A percentile compares a stretch with the other conserved stretches of the same genome.
These are phyloP conservation scores for Arrhopalites spinosus DNA, from an alignment of 2,888 invertebrate genomes.

Conservation along the genomic window DNA sequence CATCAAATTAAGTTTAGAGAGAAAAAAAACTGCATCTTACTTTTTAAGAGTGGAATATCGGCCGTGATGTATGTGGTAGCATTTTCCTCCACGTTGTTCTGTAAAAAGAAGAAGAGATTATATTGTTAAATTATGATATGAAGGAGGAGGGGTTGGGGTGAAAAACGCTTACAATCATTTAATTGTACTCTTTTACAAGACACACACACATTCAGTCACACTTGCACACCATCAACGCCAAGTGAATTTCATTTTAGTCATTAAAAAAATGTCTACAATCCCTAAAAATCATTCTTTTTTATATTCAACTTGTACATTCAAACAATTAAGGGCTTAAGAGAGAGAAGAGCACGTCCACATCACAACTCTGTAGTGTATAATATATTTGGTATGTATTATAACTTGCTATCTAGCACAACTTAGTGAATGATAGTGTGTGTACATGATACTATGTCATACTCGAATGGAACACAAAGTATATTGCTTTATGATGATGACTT, in stretches of 20 bases:
- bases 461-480: constrained; percentile 23
- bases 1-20: background rate
- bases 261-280: constrained; percentile 20
- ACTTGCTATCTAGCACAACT: too few species aligned
- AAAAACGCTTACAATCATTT: constrained; percentile 3
- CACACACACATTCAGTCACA: background rate
- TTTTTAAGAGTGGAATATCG: constrained; percentile 86
- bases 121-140: constrained; percentile 34
- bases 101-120: constrained; percentile 52
- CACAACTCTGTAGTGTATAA: too few species aligned
- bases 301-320: constrained; percentile 10
- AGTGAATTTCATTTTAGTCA: constrained; percentile 25
- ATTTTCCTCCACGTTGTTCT: constrained; percentile 84
- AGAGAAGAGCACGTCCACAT: constrained; percentile 23
- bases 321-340: constrained; percentile 22
- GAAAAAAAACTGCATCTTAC: constrained; percentile 65
- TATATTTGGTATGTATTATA: too few species aligned
- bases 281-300: constrained; percentile 6
- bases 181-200: background rate
- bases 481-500: constrained; percentile 38
- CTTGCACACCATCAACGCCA: constrained; percentile 16
- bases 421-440: background rate
- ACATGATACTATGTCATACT: background rate
- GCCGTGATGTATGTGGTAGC: constrained; percentile 81
- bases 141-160: background rate